A percentile compares a stretch with the other conserved stretches of the same genome.
Conservation (phyloP, 2,888 invertebrate genomes). For the Conistra vaccinii region DNA sequence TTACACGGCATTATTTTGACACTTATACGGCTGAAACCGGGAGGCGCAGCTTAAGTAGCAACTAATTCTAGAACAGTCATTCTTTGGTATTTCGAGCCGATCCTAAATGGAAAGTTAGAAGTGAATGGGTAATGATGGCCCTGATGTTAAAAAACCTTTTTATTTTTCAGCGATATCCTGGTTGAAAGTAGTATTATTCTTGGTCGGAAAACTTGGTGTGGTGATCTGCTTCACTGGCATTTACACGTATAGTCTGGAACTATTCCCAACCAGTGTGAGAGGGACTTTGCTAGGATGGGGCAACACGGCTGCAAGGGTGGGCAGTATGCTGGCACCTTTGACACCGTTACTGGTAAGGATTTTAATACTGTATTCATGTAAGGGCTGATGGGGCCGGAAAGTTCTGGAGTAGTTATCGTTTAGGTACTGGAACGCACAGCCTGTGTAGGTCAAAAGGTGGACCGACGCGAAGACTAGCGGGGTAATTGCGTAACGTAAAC, state of each 20-base stretch:
- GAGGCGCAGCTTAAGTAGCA: too few relatives aligned
- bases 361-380: too few relatives aligned
- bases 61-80: neutral
- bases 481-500: too few relatives aligned
- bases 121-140: neutral
- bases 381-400: neutral
- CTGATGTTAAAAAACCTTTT: neutral
- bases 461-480: neutral
- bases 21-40: too few relatives aligned
- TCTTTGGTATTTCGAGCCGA: neutral
- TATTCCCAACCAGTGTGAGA: slow-evolving; percentile 84
- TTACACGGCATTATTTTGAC: too few relatives aligned
- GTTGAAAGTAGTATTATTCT: slow-evolving; percentile 80
- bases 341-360: slow-evolving; percentile 82
- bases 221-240: slow-evolving; percentile 84
- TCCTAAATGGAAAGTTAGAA: neutral
- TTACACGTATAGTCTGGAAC: slow-evolving; percentile 82
- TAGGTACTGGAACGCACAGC: neutral
- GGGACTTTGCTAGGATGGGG: slow-evolving; percentile 82
- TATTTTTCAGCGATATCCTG: slow-evolving; percentile 78
- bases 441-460: too few relatives aligned
- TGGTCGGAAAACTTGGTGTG: slow-evolving; percentile 80
- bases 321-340: slow-evolving; percentile 83
- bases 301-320: slow-evolving; percentile 81
- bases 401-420: neutral